These are phyloP conservation scores for Phymorhynchus buccinoides DNA, from an alignment of 1,140 invertebrate genomes.

Conservation along the genomic window DNA sequence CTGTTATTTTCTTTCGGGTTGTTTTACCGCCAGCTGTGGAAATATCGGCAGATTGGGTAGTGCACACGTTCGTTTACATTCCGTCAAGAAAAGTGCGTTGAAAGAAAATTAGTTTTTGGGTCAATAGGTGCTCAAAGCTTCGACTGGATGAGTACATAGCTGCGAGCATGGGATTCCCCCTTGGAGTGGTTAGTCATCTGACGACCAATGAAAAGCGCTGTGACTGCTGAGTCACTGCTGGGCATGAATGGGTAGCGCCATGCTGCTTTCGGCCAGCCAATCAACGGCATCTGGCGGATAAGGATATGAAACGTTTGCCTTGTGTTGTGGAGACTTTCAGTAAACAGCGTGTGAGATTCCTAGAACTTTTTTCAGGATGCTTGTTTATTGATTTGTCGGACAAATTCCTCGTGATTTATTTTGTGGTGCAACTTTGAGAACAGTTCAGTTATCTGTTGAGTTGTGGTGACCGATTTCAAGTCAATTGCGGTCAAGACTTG, in stretches of 20 bases:
- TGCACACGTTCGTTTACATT: not conserved
- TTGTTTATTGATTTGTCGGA: not conserved
- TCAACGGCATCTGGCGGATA: conserved; percentile 23
- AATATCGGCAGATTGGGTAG: not conserved
- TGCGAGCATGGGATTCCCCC: conserved; percentile 29
- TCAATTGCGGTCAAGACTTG: not conserved
- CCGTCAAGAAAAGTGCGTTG: not conserved
- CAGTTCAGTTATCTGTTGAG: not conserved
- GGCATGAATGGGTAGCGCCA: conserved; percentile 36
- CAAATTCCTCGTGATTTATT: not conserved
- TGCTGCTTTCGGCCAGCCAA: conserved; percentile 20
- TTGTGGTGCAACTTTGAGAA: not conserved
- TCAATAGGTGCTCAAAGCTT: not conserved
- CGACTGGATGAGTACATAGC: not conserved
- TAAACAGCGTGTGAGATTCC: conserved; percentile 38
- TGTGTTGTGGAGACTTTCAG: conserved; percentile 40
- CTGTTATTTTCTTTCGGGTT: not conserved
- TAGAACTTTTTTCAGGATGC: conserved; percentile 18
- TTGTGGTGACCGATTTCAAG: not conserved
- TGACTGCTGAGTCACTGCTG: conserved; percentile 36
- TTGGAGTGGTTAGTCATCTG: conserved; percentile 38
- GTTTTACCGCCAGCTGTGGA: not conserved
- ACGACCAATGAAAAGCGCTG: conserved; percentile 26
- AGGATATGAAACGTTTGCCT: conserved; percentile 22
- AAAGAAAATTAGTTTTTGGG: not conserved